These are phyloP conservation scores for Drosophila punjabiensis DNA, from an alignment of 1,140 invertebrate species.

Conservation along the genomic window DNA sequence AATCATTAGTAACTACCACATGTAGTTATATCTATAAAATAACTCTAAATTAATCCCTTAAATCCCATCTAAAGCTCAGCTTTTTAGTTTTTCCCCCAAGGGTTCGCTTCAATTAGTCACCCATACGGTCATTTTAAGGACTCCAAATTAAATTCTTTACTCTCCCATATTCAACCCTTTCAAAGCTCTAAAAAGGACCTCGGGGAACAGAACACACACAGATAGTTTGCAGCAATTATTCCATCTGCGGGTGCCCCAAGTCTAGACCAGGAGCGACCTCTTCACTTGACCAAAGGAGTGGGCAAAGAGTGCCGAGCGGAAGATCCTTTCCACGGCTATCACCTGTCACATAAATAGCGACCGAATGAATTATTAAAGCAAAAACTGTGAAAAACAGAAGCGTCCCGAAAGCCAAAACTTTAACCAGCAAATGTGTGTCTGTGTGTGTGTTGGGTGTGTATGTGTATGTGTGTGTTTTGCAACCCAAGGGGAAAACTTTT, in stretches of 20 bases:
- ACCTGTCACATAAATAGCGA: conserved; percentile 78
- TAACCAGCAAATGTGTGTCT: conserved; percentile 32
- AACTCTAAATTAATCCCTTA: no score
- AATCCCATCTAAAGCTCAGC: neutral
- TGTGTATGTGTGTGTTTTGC: conserved; percentile 16
- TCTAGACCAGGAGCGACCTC: conserved; percentile 39
- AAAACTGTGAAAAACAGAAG: conserved; percentile 49
- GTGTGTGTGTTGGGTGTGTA: conserved; percentile 18
- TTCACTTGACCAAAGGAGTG: conserved; percentile 32
- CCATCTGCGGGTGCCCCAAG: conserved; percentile 44
- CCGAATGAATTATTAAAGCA: conserved; percentile 72
- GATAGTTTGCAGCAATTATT: conserved; percentile 43
- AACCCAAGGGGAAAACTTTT: conserved; percentile 42
- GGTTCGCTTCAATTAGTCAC: conserved; percentile 38
- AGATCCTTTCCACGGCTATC: conserved; percentile 60
- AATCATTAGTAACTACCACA: neutral
- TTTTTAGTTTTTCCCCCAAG: conserved; percentile 1
- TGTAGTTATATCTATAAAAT: neutral
- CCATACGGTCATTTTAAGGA: conserved; percentile 21
- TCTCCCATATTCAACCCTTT: conserved; percentile 28
- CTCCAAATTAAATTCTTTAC: conserved; percentile 45
- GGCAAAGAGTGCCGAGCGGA: conserved; percentile 3
- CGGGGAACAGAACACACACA: conserved; percentile 11
- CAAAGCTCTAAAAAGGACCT: conserved; percentile 37
- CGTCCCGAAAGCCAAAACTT: conserved; percentile 48